Evolutionary conservation across 1,140 invertebrate species (phyloP).

Genomic region (Antheraea mylitta): DNA sequence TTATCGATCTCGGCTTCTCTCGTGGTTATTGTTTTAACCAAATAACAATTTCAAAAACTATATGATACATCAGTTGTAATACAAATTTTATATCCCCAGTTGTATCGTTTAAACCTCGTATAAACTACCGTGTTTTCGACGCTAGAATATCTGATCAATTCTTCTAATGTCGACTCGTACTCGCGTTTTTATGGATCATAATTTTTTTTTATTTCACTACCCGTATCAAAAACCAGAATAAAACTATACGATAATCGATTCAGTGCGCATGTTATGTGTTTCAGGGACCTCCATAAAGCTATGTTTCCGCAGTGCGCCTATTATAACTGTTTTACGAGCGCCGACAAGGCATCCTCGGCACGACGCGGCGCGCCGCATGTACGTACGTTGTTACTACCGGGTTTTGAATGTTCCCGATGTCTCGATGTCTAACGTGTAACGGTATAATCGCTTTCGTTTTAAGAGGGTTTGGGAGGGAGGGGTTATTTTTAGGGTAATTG

Average conservation of each 20-base stretch:
- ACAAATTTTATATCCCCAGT: not conserved
- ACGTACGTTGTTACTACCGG: conserved; percentile 39
- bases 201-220: conserved; percentile 54
- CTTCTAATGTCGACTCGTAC: conserved; percentile 25
- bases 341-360: conserved; percentile 45
- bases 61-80: not conserved
- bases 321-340: conserved; percentile 65
- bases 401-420: conserved; percentile 44
- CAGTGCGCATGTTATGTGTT: conserved; percentile 56
- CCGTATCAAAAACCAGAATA: conserved; percentile 52
- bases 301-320: conserved; percentile 62
- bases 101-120: not conserved
- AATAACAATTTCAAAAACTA: not conserved
- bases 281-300: conserved; percentile 54
- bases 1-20: conserved; percentile 8
- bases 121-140: conserved; percentile 10
- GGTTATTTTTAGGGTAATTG: conserved; percentile 61
- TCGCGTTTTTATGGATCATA: conserved; percentile 48
- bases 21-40: not conserved
- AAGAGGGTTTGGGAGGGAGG: conserved; percentile 14
- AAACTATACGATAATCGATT: conserved; percentile 59
- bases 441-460: conserved; percentile 60
- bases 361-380: conserved; percentile 28
- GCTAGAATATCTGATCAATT: conserved; percentile 42
- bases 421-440: conserved; percentile 51